phyloP scores from a whole-genome alignment of 1,140 invertebrate species.

The Temnothorax nylanderi region DNA sequence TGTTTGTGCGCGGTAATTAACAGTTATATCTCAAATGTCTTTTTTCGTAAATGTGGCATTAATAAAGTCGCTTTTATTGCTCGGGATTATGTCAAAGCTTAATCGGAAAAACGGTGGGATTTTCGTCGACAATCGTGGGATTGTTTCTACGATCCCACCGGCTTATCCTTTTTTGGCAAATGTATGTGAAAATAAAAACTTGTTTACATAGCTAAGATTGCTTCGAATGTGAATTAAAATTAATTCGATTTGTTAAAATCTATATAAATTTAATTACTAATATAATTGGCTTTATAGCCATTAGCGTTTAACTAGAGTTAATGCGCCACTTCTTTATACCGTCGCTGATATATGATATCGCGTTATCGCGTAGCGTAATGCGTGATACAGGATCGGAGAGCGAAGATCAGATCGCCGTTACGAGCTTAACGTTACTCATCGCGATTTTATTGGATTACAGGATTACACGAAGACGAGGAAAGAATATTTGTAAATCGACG shows the following conservation, averaged over 20 bases:
- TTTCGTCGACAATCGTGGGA: background rate
- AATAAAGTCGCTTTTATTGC: conserved; percentile 7
- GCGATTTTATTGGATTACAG: background rate
- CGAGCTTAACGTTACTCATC: background rate
- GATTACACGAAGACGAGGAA: background rate
- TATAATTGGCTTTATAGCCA: conserved; percentile 22
- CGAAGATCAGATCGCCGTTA: background rate
- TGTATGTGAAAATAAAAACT: conserved; percentile 1
- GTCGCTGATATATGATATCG: background rate
- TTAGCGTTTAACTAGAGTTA: conserved; percentile 39
- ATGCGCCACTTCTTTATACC: conserved; percentile 13
- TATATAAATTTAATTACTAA: background rate
- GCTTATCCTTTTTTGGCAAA: background rate
- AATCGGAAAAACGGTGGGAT: conserved; percentile 9
- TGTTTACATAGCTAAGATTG: background rate
- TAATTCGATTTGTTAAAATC: conserved; percentile 23
- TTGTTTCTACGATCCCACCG: background rate
- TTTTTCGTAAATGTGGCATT: background rate
- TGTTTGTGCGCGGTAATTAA: background rate
- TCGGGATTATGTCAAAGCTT: background rate
- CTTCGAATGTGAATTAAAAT: background rate
- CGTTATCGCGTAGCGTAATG: background rate
- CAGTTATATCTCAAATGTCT: background rate
- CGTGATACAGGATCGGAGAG: background rate
- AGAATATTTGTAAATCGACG: background rate